Conservation (phyloP, 2,797 vertebrate genomes). For the Chiloscyllium punctatum region DNA sequence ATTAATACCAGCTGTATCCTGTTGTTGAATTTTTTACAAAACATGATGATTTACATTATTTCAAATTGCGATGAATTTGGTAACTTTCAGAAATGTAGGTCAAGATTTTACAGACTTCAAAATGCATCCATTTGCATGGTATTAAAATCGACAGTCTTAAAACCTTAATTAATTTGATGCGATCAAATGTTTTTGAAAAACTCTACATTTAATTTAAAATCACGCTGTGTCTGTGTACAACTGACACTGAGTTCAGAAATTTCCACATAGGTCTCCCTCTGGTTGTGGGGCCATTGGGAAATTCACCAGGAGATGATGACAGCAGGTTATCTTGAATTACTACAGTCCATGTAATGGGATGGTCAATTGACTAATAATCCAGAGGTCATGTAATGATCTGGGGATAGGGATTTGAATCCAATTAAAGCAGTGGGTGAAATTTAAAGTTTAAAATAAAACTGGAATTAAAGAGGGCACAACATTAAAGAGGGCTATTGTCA, state of each 20-base stretch:
- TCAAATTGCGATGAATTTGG: not conserved
- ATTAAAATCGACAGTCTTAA: not conserved
- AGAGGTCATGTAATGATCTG: too few species aligned
- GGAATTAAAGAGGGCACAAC: too few species aligned
- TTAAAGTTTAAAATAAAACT: too few species aligned
- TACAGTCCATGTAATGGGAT: not conserved
- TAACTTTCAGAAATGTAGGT: not conserved
- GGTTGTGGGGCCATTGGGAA: not conserved
- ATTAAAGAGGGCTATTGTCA: too few species aligned
- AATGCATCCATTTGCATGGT: too few species aligned
- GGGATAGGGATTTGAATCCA: too few species aligned
- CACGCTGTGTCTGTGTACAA: not conserved
- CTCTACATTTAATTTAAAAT: not conserved
- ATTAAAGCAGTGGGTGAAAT: too few species aligned
- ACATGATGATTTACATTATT: not conserved
- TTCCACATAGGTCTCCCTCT: not conserved
- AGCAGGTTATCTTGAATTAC: not conserved
- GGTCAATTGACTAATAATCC: not conserved
- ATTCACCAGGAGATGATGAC: not conserved
- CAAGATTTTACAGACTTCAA: not conserved
- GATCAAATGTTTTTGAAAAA: not conserved
- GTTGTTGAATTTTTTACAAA: not conserved
- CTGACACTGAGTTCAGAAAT: not conserved
- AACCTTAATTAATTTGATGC: not conserved
- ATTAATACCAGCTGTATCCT: slow-evolving; percentile 8